Evolutionary conservation across 2,797 vertebrate genomes (phyloP).

Genomic region (Crenichthys baileyi): DNA sequence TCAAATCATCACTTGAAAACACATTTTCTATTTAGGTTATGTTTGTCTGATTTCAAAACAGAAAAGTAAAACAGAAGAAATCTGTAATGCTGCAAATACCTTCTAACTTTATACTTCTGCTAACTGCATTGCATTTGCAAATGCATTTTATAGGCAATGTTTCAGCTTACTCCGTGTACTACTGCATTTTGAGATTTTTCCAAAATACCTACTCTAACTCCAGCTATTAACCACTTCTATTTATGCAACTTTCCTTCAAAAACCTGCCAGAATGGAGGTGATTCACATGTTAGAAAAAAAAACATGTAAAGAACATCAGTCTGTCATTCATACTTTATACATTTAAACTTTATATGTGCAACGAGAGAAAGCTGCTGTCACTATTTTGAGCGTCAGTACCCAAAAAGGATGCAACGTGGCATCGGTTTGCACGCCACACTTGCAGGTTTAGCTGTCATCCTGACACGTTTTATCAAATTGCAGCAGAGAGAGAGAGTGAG

Average conservation of each 20-base stretch:
- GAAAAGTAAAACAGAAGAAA: too few relatives aligned
- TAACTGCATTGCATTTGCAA: too few relatives aligned
- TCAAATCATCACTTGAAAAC: too few relatives aligned
- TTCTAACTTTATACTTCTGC: too few relatives aligned
- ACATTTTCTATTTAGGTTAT: neutral
- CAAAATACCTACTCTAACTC: conserved; percentile 19
- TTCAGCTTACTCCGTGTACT: conserved; percentile 27
- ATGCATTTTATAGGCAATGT: neutral
- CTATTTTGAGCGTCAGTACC: conserved; percentile 32
- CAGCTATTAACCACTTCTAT: conserved; percentile 17
- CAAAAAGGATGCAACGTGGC: conserved; percentile 44
- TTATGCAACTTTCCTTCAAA: neutral
- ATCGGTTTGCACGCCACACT: conserved; percentile 33
- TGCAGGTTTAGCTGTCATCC: conserved; percentile 53
- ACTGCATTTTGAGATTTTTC: conserved; percentile 52
- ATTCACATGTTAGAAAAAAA: neutral
- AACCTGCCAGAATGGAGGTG: conserved; percentile 21
- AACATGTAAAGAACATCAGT: neutral
- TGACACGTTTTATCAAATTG: conserved; percentile 52
- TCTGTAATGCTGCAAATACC: too few relatives aligned
- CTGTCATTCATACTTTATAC: conserved; percentile 26
- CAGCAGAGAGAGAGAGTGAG: conserved; percentile 28
- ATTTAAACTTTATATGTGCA: neutral
- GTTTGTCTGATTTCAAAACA: neutral
- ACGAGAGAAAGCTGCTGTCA: conserved; percentile 30